phyloP scores from a whole-genome alignment of 2,113 vertebrate species.

The Numida meleagris region DNA sequence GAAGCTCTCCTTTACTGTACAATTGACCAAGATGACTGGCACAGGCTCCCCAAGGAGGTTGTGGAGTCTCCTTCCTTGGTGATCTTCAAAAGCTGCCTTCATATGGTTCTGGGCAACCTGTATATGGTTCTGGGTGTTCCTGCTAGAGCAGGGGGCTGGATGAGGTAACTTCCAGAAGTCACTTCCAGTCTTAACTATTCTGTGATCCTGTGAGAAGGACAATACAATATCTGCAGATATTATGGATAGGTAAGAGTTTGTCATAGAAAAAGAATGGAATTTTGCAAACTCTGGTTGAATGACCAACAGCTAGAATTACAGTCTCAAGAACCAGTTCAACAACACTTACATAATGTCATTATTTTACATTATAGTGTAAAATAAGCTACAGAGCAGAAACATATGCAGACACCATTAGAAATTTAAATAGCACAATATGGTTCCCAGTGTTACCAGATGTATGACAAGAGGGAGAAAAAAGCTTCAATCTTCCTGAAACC shows the following conservation, averaged over 20 bases:
- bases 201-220: neutral
- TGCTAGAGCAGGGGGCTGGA: neutral
- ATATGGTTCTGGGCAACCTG: neutral
- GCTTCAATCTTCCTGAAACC: neutral
- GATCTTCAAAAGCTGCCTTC: neutral
- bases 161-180: neutral
- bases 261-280: neutral
- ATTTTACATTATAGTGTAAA: neutral
- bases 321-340: neutral
- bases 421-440: neutral
- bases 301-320: neutral
- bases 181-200: neutral
- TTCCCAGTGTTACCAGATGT: neutral
- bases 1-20: neutral
- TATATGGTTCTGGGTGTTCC: neutral
- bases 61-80: neutral
- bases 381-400: neutral
- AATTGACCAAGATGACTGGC: neutral
- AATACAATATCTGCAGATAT: neutral
- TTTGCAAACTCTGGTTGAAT: neutral
- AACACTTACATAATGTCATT: too few relatives aligned
- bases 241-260: neutral
- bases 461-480: neutral
- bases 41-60: neutral
- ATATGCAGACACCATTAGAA: neutral